Conservation (phyloP, 2,888 invertebrate genomes). For the Euzophera pinguis region DNA sequence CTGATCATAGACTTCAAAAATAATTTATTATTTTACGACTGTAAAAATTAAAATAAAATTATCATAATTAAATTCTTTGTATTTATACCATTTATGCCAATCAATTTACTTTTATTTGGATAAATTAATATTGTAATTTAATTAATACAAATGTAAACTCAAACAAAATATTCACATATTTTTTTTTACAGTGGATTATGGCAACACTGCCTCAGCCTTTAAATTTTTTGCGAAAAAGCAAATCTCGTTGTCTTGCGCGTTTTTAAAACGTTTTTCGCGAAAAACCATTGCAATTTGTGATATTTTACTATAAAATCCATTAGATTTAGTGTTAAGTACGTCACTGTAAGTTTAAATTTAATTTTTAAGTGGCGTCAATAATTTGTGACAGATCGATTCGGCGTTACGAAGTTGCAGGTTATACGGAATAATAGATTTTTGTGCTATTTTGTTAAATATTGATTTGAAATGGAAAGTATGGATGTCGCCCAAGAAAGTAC, state of each 20-base stretch:
- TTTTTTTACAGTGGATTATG: constrained; percentile 17
- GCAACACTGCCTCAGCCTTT: constrained; percentile 38
- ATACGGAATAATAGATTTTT: constrained; percentile 44
- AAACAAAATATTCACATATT: no score
- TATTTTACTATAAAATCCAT: constrained; percentile 28
- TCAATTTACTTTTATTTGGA: no score
- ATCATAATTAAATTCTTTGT: no score
- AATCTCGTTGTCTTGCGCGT: constrained; percentile 41
- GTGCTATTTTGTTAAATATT: constrained; percentile 35
- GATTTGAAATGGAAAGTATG: constrained; percentile 72
- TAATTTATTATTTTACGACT: no score
- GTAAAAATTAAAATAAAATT: no score
- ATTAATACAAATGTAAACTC: no score
- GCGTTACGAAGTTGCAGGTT: constrained; percentile 65
- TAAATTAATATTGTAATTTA: no score
- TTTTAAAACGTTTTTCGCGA: constrained; percentile 23
- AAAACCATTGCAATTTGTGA: constrained; percentile 31
- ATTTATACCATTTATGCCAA: no score
- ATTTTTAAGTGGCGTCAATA: background rate
- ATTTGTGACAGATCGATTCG: constrained; percentile 61
- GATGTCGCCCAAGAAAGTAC: constrained; percentile 71
- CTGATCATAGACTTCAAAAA: no score
- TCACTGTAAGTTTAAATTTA: constrained; percentile 18
- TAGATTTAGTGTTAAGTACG: constrained; percentile 22
- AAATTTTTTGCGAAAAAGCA: constrained; percentile 45